A percentile compares a stretch with the other conserved stretches of the same genome.
These are phyloP conservation scores for Willowsia nigromaculata DNA, from an alignment of 2,888 invertebrate genomes.

Conservation along the genomic window DNA sequence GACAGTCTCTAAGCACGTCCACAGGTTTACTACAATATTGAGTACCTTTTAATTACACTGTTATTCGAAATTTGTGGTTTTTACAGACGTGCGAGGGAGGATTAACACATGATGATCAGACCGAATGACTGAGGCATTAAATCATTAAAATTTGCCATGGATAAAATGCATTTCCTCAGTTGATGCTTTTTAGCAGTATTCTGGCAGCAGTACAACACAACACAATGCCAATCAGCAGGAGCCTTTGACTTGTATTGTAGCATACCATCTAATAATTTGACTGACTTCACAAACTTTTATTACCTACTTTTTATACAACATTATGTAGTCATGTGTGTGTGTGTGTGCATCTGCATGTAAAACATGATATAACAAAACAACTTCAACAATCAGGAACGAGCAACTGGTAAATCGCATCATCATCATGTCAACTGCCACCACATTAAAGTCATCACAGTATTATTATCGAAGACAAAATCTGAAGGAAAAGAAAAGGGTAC, in stretches of 20 bases:
- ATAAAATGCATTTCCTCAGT: not conserved
- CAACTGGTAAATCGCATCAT: not conserved
- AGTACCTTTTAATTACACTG: conserved; percentile 8
- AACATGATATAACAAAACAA: too few species aligned
- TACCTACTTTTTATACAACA: too few species aligned
- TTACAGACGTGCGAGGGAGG: not conserved
- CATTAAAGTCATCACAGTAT: not conserved
- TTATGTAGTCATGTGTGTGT: too few species aligned
- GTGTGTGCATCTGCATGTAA: too few species aligned
- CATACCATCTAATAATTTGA: too few species aligned
- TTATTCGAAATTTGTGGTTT: conserved; percentile 10
- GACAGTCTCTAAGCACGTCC: not conserved
- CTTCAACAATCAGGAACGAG: not conserved
- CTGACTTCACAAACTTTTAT: too few species aligned
- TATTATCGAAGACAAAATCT: not conserved
- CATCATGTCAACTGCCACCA: not conserved
- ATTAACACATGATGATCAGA: not conserved
- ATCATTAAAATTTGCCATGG: not conserved
- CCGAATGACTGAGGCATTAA: not conserved
- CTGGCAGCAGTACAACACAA: too few species aligned
- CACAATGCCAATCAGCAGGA: too few species aligned
- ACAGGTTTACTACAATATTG: not conserved
- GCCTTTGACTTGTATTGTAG: too few species aligned
- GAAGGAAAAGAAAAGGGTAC: not conserved
- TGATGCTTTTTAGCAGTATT: too few species aligned